phyloP scores from a whole-genome alignment of 2,113 vertebrate genomes.

The Malurus elegans region DNA sequence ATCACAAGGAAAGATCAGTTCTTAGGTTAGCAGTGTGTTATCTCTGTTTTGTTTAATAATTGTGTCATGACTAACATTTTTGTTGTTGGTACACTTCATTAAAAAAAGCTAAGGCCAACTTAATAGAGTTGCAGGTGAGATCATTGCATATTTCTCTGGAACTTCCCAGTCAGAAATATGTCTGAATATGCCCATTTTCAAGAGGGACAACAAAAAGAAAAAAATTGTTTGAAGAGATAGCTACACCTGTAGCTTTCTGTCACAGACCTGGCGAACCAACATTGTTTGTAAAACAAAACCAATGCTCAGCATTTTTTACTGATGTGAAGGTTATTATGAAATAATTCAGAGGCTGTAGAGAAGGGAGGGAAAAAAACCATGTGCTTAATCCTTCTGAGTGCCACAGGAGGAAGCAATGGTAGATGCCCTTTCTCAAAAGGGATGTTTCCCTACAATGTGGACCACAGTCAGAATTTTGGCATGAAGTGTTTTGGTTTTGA shows the following conservation, averaged over 20 bases:
- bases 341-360: background rate
- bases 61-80: background rate
- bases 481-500: background rate
- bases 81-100: background rate
- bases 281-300: background rate
- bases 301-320: background rate
- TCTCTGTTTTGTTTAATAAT: background rate
- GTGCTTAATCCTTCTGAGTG: background rate
- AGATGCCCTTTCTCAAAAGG: background rate
- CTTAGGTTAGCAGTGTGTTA: background rate
- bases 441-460: background rate
- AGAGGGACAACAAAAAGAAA: background rate
- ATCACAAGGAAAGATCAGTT: background rate
- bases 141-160: background rate
- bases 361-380: background rate
- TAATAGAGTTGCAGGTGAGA: background rate
- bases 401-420: background rate
- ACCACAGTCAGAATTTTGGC: background rate
- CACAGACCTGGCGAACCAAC: background rate
- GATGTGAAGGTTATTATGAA: background rate
- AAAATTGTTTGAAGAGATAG: background rate
- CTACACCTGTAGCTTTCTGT: background rate
- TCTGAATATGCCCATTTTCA: background rate
- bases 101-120: background rate
- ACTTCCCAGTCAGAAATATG: background rate